Evolutionary conservation across 2,888 invertebrate genomes (phyloP).

Genomic region (Lycaena phlaeas): DNA sequence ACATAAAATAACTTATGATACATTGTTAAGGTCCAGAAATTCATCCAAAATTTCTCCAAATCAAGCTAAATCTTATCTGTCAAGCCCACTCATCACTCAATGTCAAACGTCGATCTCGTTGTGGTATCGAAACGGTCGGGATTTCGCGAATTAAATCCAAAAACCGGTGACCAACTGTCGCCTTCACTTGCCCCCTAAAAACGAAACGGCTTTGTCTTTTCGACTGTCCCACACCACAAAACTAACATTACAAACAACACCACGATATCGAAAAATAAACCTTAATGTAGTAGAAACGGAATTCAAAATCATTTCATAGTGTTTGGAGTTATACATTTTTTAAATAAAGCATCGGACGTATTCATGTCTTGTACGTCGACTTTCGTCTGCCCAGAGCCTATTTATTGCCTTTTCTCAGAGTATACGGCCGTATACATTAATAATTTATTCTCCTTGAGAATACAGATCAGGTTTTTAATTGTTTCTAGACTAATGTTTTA

Average conservation of each 20-base stretch:
- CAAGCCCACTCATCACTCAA: slow-evolving; percentile 43
- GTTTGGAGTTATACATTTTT: not conserved
- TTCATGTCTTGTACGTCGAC: slow-evolving; percentile 48
- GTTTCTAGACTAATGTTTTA: slow-evolving; percentile 25
- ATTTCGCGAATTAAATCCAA: slow-evolving; percentile 60
- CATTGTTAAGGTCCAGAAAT: slow-evolving; percentile 4
- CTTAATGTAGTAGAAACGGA: slow-evolving; percentile 12
- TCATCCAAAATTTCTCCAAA: slow-evolving; percentile 14
- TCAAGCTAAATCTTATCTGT: slow-evolving; percentile 27
- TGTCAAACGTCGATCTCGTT: slow-evolving; percentile 47
- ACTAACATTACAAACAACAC: slow-evolving; percentile 2
- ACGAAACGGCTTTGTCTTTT: slow-evolving; percentile 56
- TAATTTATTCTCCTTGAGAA: slow-evolving; percentile 33
- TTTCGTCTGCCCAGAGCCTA: slow-evolving; percentile 52
- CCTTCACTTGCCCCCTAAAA: slow-evolving; percentile 58
- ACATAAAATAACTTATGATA: slow-evolving; percentile 5
- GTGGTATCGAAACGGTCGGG: slow-evolving; percentile 45
- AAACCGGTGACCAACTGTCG: slow-evolving; percentile 50
- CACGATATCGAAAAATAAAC: slow-evolving; percentile 19
- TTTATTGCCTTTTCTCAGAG: slow-evolving; percentile 55
- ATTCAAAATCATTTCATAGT: not conserved
- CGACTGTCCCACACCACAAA: slow-evolving; percentile 10
- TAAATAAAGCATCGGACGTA: slow-evolving; percentile 25
- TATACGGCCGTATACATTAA: slow-evolving; percentile 51
- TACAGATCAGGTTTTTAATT: slow-evolving; percentile 25